Evolutionary conservation across 2,113 vertebrate genomes (phyloP), one percentile per base, ranked within the genome.

Genomic region (Python bivittatus): DNA sequence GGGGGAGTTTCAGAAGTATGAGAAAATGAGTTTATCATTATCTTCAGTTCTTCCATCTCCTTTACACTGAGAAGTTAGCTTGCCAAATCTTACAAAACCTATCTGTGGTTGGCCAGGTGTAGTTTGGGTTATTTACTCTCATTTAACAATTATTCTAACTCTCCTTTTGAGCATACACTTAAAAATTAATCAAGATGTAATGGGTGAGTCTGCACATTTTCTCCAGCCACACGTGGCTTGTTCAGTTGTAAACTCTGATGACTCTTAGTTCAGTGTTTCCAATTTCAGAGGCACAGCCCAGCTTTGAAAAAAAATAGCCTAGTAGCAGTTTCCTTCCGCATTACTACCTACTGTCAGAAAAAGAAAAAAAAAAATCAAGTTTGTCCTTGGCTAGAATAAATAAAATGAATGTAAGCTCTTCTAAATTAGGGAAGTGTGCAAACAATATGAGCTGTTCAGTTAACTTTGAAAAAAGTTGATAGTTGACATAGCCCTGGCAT

Each of bases 341-440:
- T 44, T 68, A 12, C 29, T 89, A 89, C 52, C 72, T 57, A 6
- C 17, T 52, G 3, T 22, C 86, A 60, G 8, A 52, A 86, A 61
- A 11, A 29, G 23, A 15, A 52, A 86, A 61, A 11, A 29, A 33
- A 54, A 17, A n/a, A 29, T 25, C 68, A 61, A 44, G 7, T 91
- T 68, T 91, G 84, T 15, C 91, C 61, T 87, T 87, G 25, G n/a
- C 60, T 56, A 87, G 48, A 53, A 72, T n/a, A 86, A 68, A 91
- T 52, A 86, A 48, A 86, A 58, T 1, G 5, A 23, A 48, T 53
- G 29, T 23, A 42, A 64, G 42, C 44, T 38, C 1, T 91, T 86
- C 22, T 86, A 68, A 54, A 54, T 23, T 8, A 17, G 25, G 5
- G n/a, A 5, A 54, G 17, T 88, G 60, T 44, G 25, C 11, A 72